Percentiles rank a stretch among this genome's conserved stretches.
Evolutionary conservation across 2,113 vertebrate genomes (phyloP).

Genomic region (Siniperca chuatsi): DNA sequence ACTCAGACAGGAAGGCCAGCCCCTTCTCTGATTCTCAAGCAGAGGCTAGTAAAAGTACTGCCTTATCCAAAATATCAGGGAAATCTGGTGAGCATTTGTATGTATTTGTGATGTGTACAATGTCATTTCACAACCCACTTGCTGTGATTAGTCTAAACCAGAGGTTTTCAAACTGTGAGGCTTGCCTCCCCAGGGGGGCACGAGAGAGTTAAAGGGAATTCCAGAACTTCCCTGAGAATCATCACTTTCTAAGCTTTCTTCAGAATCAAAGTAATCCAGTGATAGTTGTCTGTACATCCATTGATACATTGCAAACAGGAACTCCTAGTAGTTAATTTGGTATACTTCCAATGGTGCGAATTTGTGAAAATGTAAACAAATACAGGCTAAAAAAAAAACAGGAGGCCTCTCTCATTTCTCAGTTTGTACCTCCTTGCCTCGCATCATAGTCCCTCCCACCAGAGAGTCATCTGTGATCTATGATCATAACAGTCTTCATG

Average conservation of each 20-base stretch:
- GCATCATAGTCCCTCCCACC: too few species aligned
- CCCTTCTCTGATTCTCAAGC: slow-evolving; percentile 35
- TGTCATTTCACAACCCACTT: neutral
- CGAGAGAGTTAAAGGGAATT: neutral
- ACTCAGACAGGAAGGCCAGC: slow-evolving; percentile 52
- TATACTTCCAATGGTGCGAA: neutral
- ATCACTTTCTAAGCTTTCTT: neutral
- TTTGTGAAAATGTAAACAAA: neutral
- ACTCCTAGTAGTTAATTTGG: neutral
- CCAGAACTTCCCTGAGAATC: neutral
- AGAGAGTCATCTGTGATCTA: too few species aligned
- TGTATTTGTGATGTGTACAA: neutral
- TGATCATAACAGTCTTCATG: too few species aligned
- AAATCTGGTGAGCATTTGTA: slow-evolving; percentile 63
- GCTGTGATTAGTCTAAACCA: neutral
- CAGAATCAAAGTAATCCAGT: neutral
- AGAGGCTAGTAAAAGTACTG: slow-evolving; percentile 26
- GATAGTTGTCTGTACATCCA: neutral
- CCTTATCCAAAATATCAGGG: slow-evolving; percentile 39
- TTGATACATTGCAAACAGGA: neutral
- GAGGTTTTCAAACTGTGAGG: neutral
- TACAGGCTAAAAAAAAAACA: neutral
- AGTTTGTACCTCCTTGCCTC: too few species aligned
- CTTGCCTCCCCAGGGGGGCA: neutral
- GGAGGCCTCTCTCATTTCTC: too few species aligned